phyloP scores from a whole-genome alignment of 2,888 invertebrate species.

The Eristalis tenax region DNA sequence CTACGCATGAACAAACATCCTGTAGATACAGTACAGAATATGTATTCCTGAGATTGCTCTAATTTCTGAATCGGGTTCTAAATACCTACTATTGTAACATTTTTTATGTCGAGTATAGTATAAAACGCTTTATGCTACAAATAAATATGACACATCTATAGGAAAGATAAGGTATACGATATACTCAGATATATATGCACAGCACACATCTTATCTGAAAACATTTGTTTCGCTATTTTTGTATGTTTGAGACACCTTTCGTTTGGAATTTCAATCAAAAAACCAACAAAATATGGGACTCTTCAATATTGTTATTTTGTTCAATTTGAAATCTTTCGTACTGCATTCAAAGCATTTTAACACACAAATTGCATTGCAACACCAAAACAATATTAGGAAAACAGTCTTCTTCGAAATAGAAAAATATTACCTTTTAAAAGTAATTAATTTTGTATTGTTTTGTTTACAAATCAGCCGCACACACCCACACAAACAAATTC shows the following conservation, averaged over 20 bases:
- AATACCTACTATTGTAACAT: not conserved
- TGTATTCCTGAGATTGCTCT: too few species aligned
- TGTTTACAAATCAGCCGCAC: conserved; percentile 59
- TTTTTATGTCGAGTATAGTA: not conserved
- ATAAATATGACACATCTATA: not conserved
- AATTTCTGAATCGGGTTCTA: too few species aligned
- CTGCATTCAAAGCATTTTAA: not conserved
- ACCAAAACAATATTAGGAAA: conserved; percentile 14
- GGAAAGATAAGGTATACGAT: conserved; percentile 3
- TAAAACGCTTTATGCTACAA: not conserved
- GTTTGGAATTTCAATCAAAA: not conserved
- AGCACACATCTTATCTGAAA: conserved; percentile 1
- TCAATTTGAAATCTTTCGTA: not conserved
- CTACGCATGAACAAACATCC: too few species aligned
- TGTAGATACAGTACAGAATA: too few species aligned
- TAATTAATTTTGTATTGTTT: conserved; percentile 62
- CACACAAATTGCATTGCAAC: conserved; percentile 13
- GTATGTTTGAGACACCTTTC: not conserved
- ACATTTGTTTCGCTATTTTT: not conserved
- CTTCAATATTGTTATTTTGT: not conserved
- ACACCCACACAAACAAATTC: conserved; percentile 7
- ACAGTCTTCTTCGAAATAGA: conserved; percentile 12
- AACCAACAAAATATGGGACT: not conserved
- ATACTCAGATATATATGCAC: not conserved
- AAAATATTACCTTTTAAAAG: conserved; percentile 44